Evolutionary conservation across 2,797 vertebrate genomes (phyloP), one percentile per base, ranked within the genome.

Genomic region (Anguilla obscura): DNA sequence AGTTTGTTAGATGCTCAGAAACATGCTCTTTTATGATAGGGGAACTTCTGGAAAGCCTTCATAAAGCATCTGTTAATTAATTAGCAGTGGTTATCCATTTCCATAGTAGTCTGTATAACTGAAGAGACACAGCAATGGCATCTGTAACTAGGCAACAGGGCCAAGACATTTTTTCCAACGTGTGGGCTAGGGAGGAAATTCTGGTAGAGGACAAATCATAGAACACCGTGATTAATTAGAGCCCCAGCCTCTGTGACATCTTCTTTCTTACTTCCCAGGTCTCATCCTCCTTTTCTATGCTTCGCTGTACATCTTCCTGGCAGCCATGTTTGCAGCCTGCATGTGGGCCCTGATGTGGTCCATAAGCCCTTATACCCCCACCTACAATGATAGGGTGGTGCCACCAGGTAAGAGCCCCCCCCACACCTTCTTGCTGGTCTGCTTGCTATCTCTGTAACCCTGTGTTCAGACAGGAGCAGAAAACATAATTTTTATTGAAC

Each of bases 221-320:
- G 60, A 63, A 21, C 60, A 24, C 60, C 3, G 3, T 63, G 3
- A 66, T 66, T n/a, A 66, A n/a, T 66, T n/a, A 24, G 6, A 66
- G 60, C 60, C 60, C 5, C 4, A n/a, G 60, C n/a, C 8, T 66
- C n/a, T 66, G 60, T 66, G 7, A 66, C 21, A n/a, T 66, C 60
- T 24, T 0, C 3, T 66, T 18, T 7, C 60, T 66, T 66, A n/a
- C 60, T 66, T 66, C 60, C 24, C 93, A 99, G 99, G 97, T 90
- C 95, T 97, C 93, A 98, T 98, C 93, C 94, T 99, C 86, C 94
- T 99, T 89, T 98, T 99, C 95, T 99, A 99, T 88, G 93, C 98
- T 87, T 52, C 97, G 89, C 96, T 99, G 94, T 99, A 99, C 92
- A 90, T 91, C 1, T 99, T 98, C 92, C 95, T 99, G 91, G 97